Evolutionary conservation across 1,140 invertebrate genomes (phyloP), one percentile per base, ranked within the genome.

Genomic region (Ladona fulva): DNA sequence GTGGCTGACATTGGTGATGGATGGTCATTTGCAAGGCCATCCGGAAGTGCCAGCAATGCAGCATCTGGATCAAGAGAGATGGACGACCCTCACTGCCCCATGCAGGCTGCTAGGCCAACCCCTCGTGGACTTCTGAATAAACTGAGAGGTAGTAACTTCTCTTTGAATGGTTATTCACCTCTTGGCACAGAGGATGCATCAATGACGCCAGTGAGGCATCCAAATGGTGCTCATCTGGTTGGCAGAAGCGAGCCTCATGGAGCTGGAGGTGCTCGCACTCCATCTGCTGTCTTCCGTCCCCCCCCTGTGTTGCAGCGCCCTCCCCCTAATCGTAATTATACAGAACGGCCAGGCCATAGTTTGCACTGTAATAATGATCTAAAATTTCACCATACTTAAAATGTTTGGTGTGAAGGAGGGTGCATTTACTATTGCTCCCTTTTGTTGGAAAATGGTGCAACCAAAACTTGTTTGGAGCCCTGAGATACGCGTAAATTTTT

Each of bases 1-100:
- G 80, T 78, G 10, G 79, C 79, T 14, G 80, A 80, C 74, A 77
- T 77, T 12, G 52, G 52, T 66, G 52, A 66, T 66, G 52, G 52
- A 12, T 66, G 52, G 52, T 66, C 52, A 12, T 66, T 66, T 66
- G 52, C 52, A 3, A 66, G 52, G 52, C 16, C 52, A 66, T 19
- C 52, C 5, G 52, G 52, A 22, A 22, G 16, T 19, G 52, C 52
- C 52, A 22, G 16, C n/a, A 16, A 16, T 16, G 52, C n/a, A 66
- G 52, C 52, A 16, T 19, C 52, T 3, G 52, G n/a, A 22, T 66
- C 52, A 6, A 66, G 52, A 22, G 52, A 66, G 52, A 19, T 66
- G 52, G 52, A 66, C 16, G 52, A 66, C 16, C 14, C 52, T 19
- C 52, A 19, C 16, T 66, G 3, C 3, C 52, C 52, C 52, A 16